Conservation (phyloP, 2,797 vertebrate species). For the Danio albolineatus region DNA sequence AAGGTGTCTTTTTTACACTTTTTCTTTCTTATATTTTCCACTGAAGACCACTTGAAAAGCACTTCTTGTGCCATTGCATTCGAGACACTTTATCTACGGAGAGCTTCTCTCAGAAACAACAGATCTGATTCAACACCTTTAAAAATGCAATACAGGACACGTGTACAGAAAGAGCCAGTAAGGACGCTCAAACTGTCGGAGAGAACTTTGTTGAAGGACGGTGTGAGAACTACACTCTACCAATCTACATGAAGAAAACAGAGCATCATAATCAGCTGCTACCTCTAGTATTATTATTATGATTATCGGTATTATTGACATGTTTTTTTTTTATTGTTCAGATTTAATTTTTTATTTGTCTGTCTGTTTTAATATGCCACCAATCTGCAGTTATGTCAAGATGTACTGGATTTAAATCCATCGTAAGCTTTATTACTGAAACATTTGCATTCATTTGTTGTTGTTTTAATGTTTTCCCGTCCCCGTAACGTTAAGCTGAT, state of each 20-base stretch:
- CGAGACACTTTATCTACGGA: constrained; percentile 68
- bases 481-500: constrained; percentile 53
- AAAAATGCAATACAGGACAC: constrained; percentile 72
- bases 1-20: constrained; percentile 63
- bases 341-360: constrained; percentile 79
- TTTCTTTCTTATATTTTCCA: constrained; percentile 58
- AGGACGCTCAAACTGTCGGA: constrained; percentile 6
- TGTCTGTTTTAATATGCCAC: constrained; percentile 76
- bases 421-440: constrained; percentile 80
- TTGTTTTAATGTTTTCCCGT: constrained; percentile 33
- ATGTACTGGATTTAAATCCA: constrained; percentile 61
- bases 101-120: constrained; percentile 65
- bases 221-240: constrained; percentile 69
- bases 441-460: constrained; percentile 73
- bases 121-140: constrained; percentile 72
- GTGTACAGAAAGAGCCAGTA: constrained; percentile 54
- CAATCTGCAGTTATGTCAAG: constrained; percentile 71
- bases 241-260: constrained; percentile 66
- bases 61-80: constrained; percentile 74
- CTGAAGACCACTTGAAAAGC: constrained; percentile 80
- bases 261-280: constrained; percentile 93
- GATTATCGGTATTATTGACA: constrained; percentile 72
- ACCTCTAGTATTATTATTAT: constrained; percentile 91
- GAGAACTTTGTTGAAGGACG: constrained; percentile 53
- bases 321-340: constrained; percentile 66